Evolutionary conservation across 1,140 invertebrate genomes (phyloP).

Genomic region (Dendrolimus punctatus): DNA sequence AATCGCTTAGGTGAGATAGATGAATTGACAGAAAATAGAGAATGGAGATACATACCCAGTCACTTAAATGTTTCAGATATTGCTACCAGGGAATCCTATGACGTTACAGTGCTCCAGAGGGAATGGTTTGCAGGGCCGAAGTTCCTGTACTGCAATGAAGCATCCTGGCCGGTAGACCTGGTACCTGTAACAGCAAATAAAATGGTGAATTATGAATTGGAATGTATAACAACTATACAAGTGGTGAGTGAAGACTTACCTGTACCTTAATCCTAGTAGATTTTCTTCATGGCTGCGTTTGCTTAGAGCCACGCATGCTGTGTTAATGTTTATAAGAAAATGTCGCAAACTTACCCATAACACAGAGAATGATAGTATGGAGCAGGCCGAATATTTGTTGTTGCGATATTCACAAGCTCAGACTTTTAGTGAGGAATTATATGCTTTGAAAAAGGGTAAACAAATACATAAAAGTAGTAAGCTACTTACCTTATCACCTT

Average conservation of each 20-base stretch:
- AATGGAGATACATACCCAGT: conserved; percentile 35
- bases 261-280: conserved; percentile 2
- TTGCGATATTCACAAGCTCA: too few relatives aligned
- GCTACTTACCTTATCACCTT: too few relatives aligned
- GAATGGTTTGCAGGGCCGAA: conserved; percentile 18
- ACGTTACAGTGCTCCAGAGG: background rate
- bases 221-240: too few relatives aligned
- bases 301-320: background rate
- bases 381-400: too few relatives aligned
- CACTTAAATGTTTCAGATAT: conserved; percentile 37
- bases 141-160: conserved; percentile 15
- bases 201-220: too few relatives aligned
- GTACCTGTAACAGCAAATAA: too few relatives aligned
- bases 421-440: too few relatives aligned
- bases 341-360: too few relatives aligned
- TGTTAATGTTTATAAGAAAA: conserved; percentile 8
- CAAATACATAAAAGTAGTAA: too few relatives aligned
- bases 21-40: conserved; percentile 18
- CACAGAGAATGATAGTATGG: too few relatives aligned
- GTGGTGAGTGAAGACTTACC: background rate
- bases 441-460: too few relatives aligned
- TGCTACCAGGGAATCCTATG: conserved; percentile 18
- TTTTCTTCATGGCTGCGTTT: conserved; percentile 15
- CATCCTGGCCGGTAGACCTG: conserved; percentile 11
- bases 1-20: conserved; percentile 51